phyloP scores from a whole-genome alignment of 2,113 vertebrate genomes.

The Callithrix jacchus region DNA sequence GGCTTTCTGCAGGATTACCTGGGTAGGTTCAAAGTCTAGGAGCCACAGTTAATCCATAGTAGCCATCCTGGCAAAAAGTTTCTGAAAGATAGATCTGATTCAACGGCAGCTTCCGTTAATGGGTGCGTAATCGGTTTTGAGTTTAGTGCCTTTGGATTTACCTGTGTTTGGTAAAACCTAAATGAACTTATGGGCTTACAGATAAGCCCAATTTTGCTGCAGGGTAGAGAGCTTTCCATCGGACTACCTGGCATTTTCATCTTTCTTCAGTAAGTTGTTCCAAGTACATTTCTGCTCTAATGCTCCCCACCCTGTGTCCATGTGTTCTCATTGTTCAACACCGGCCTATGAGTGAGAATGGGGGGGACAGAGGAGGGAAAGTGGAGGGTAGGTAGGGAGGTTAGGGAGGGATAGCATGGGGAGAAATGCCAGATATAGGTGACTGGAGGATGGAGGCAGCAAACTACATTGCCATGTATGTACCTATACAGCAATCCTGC shows the following conservation, averaged over 20 bases:
- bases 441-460: too few relatives aligned
- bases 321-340: too few relatives aligned
- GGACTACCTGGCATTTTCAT: background rate
- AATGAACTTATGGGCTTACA: background rate
- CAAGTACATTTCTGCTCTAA: background rate
- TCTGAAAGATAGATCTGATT: background rate
- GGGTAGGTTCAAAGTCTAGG: background rate
- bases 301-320: too few relatives aligned
- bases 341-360: too few relatives aligned
- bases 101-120: background rate
- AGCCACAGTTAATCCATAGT: background rate
- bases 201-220: background rate
- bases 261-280: background rate
- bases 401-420: too few relatives aligned
- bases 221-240: background rate
- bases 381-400: too few relatives aligned
- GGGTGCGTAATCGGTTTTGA: background rate
- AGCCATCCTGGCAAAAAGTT: background rate
- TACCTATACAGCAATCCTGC: too few relatives aligned
- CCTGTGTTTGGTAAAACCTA: background rate
- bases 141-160: background rate
- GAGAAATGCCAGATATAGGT: too few relatives aligned
- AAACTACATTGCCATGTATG: too few relatives aligned
- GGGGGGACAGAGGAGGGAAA: too few relatives aligned
- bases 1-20: too few relatives aligned